These are phyloP conservation scores for Talpa occidentalis DNA, from an alignment of 2,113 vertebrate genomes.

Conservation along the genomic window DNA sequence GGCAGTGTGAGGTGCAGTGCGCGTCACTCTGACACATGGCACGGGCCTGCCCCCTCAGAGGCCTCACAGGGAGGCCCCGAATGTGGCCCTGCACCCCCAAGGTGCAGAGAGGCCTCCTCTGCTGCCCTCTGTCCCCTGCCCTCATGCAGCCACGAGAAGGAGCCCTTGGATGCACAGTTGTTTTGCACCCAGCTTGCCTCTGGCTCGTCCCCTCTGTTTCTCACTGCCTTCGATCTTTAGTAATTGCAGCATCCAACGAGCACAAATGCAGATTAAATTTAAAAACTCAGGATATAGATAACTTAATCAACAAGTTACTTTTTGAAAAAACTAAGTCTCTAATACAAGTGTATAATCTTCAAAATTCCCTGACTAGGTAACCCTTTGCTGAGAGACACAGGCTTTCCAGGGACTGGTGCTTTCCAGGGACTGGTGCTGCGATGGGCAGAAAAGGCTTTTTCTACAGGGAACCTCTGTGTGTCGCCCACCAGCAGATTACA, in stretches of 20 bases:
- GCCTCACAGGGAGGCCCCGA: neutral
- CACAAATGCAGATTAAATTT: neutral
- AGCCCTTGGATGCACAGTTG: neutral
- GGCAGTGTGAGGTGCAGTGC: neutral
- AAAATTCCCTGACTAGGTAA: neutral
- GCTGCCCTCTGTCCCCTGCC: neutral
- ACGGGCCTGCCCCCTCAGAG: neutral
- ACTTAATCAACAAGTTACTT: neutral
- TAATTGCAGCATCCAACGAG: neutral
- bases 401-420: neutral
- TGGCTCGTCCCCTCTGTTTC: constrained; percentile 4
- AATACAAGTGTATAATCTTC: neutral
- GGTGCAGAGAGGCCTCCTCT: too few species aligned
- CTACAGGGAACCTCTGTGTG: neutral
- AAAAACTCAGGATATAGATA: neutral
- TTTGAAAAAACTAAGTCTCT: constrained; percentile 17
- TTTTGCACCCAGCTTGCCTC: neutral
- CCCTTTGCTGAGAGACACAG: neutral
- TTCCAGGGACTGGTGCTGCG: neutral
- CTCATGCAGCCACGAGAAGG: neutral
- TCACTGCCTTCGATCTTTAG: neutral
- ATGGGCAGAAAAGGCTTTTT: neutral
- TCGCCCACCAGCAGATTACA: neutral
- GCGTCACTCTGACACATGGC: neutral
- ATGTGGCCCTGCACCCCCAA: neutral